Percentiles rank a stretch among this genome's conserved stretches.
phyloP scores from a whole-genome alignment of 2,888 invertebrate species.

The Noctua janthe region DNA sequence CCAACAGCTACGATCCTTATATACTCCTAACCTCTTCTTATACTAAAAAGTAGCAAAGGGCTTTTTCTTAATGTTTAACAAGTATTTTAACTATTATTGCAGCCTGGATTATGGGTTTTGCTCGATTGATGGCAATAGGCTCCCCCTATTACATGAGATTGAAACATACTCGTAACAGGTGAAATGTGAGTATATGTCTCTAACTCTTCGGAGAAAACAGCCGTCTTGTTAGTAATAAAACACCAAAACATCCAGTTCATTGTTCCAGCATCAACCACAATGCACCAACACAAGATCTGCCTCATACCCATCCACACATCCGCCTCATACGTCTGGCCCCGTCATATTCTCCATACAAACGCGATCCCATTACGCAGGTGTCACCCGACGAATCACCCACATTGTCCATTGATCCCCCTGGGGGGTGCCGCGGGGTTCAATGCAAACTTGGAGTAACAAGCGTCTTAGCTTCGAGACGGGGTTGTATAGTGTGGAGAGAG shows the following conservation, averaged over 20 bases:
- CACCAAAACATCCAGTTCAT: background rate
- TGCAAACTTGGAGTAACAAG: constrained; percentile 87
- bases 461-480: constrained; percentile 73
- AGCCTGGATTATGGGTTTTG: background rate
- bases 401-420: constrained; percentile 77
- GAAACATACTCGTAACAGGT: too few relatives aligned
- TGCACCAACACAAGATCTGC: constrained; percentile 11
- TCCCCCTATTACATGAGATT: background rate
- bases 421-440: constrained; percentile 74
- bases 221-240: background rate
- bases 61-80: background rate
- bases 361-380: constrained; percentile 76
- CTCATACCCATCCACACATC: constrained; percentile 10
- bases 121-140: background rate
- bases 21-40: background rate
- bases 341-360: constrained; percentile 66
- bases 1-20: background rate
- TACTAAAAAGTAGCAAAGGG: background rate
- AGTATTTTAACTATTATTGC: background rate
- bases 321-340: constrained; percentile 36
- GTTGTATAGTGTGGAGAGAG: constrained; percentile 62
- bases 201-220: background rate
- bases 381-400: constrained; percentile 75
- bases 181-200: background rate
- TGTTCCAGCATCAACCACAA: constrained; percentile 11